Percentiles rank a stretch among this genome's conserved stretches.
These are phyloP conservation scores for Daktulosphaira vitifoliae DNA, from an alignment of 1,140 invertebrate genomes.

Conservation along the genomic window DNA sequence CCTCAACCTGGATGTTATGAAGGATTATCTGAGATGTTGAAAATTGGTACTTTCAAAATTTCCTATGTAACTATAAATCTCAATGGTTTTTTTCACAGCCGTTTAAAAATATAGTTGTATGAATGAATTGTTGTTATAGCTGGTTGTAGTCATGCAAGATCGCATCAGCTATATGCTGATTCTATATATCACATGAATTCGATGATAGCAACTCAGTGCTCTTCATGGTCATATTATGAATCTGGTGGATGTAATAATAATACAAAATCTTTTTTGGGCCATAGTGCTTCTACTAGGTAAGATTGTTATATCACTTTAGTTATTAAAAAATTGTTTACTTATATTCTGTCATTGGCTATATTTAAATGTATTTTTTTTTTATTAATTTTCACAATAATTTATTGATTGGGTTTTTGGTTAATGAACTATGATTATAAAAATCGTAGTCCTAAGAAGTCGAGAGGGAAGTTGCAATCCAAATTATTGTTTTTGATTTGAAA, in stretches of 20 bases:
- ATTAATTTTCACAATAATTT: too few species aligned
- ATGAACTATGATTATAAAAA: too few species aligned
- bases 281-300: constrained; percentile 32
- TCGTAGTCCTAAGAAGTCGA: too few species aligned
- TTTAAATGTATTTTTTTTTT: too few species aligned
- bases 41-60: background rate
- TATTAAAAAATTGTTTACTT: too few species aligned
- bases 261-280: constrained; percentile 35
- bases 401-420: too few species aligned
- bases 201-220: constrained; percentile 43
- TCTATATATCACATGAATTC: constrained; percentile 48
- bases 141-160: constrained; percentile 63
- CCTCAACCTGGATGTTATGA: constrained; percentile 56
- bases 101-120: background rate
- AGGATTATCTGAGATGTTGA: background rate
- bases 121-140: constrained; percentile 42
- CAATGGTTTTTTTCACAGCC: constrained; percentile 5
- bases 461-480: too few species aligned
- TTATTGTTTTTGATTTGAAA: too few species aligned
- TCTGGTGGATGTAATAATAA: constrained; percentile 32
- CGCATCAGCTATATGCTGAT: constrained; percentile 58
- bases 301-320: constrained; percentile 42
- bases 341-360: too few species aligned
- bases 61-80: too few species aligned
- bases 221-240: constrained; percentile 10